phyloP scores from a whole-genome alignment of 2,113 vertebrate species.

The Neofelis nebulosa region DNA sequence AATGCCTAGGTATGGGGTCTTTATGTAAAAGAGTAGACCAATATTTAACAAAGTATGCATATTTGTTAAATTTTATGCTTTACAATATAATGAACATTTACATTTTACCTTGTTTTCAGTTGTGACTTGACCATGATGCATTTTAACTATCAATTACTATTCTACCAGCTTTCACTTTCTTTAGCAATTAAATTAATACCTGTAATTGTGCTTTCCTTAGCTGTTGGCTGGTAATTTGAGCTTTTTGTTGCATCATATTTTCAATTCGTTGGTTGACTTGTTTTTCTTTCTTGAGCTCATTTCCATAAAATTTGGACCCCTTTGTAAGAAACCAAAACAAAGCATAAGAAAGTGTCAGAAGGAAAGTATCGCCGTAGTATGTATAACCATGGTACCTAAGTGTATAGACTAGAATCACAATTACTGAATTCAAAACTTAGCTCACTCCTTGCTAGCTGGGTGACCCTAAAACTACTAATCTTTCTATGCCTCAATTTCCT shows the following conservation, averaged over 20 bases:
- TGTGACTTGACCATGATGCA: not conserved
- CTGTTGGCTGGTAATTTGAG: conserved; percentile 90
- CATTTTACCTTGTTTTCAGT: not conserved
- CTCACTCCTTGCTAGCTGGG: not conserved
- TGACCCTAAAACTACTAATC: not conserved
- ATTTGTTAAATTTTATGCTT: not conserved
- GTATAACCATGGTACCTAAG: not conserved
- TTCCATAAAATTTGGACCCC: conserved; percentile 98
- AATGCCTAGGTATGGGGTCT: not conserved
- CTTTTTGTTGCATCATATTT: conserved; percentile 94
- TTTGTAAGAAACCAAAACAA: conserved; percentile 75
- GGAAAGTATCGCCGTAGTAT: not conserved
- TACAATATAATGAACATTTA: not conserved
- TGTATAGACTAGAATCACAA: not conserved
- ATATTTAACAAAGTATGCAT: not conserved
- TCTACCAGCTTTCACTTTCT: not conserved
- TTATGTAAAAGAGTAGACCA: not conserved
- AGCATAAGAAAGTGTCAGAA: conserved; percentile 32
- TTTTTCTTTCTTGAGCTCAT: conserved; percentile 95
- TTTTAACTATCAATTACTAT: conserved; percentile 33
- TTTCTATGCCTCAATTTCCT: not conserved
- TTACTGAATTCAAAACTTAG: conserved; percentile 8
- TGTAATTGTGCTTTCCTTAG: conserved; percentile 91
- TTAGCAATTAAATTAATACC: conserved; percentile 82
- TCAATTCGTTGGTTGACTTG: conserved; percentile 97